Percentiles rank a stretch among this genome's conserved stretches.
These are phyloP conservation scores for Orthosia incerta DNA, from an alignment of 2,888 invertebrate species.

Conservation along the genomic window DNA sequence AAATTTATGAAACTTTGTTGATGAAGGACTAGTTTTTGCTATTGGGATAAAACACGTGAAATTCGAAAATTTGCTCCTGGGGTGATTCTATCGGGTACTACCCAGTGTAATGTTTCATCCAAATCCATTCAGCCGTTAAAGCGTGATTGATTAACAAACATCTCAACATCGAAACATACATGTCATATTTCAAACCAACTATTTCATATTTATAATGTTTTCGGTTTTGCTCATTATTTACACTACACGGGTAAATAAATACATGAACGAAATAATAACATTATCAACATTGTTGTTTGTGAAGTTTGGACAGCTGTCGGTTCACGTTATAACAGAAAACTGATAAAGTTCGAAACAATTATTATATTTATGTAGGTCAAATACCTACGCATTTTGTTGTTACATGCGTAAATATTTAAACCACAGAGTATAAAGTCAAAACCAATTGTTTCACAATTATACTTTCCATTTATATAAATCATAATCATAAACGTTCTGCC, in stretches of 20 bases:
- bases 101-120: no score
- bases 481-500: no score
- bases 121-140: no score
- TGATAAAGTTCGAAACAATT: constrained; percentile 4
- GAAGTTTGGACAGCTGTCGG: constrained; percentile 42
- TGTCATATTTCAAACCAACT: no score
- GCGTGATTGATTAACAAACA: no score
- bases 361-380: not conserved
- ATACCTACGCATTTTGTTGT: not conserved
- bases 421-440: not conserved
- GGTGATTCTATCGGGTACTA: no score
- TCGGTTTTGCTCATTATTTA: not conserved
- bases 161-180: no score
- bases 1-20: not conserved
- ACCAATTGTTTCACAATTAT: not conserved
- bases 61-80: no score
- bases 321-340: not conserved
- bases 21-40: no score
- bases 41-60: no score
- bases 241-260: constrained; percentile 19
- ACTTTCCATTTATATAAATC: no score
- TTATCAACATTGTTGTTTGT: not conserved
- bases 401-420: not conserved
- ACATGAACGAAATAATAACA: constrained; percentile 11
- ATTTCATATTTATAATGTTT: not conserved